Percentiles rank a stretch among this genome's conserved stretches.
These are phyloP conservation scores for Punctoribates punctum DNA, from an alignment of 2,888 invertebrate genomes.

Conservation along the genomic window DNA sequence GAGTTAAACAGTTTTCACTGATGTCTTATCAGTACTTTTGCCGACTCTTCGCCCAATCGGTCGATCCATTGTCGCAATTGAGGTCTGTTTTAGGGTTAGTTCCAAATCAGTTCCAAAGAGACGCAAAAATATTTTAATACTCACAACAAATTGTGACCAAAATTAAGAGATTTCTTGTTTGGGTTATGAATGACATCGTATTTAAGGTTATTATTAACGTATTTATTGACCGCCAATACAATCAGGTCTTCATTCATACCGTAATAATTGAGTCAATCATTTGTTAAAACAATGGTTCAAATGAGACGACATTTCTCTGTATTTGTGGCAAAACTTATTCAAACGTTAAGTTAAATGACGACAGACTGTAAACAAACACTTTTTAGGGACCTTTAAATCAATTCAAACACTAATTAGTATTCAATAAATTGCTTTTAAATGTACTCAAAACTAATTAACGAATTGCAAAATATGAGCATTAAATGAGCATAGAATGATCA, in stretches of 20 bases:
- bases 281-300: not conserved
- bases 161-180: not conserved
- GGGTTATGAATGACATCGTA: not conserved
- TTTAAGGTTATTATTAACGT: not conserved
- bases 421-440: too few species aligned
- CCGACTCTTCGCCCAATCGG: constrained; percentile 42
- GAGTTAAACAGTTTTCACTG: not conserved
- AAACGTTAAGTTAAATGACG: too few species aligned
- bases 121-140: not conserved
- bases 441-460: too few species aligned
- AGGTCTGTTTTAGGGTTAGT: not conserved
- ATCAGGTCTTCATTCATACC: constrained; percentile 3
- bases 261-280: not conserved
- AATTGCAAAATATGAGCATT: too few species aligned
- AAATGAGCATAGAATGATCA: too few species aligned
- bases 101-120: not conserved
- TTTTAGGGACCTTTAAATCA: too few species aligned
- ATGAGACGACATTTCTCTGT: not conserved
- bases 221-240: not conserved
- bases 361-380: too few species aligned
- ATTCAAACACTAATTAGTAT: too few species aligned
- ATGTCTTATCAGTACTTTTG: constrained; percentile 19
- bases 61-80: constrained; percentile 32
- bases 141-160: not conserved
- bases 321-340: not conserved